These are phyloP conservation scores for Smutsia gigantea DNA, from an alignment of 2,797 vertebrate species.

Conservation along the genomic window DNA sequence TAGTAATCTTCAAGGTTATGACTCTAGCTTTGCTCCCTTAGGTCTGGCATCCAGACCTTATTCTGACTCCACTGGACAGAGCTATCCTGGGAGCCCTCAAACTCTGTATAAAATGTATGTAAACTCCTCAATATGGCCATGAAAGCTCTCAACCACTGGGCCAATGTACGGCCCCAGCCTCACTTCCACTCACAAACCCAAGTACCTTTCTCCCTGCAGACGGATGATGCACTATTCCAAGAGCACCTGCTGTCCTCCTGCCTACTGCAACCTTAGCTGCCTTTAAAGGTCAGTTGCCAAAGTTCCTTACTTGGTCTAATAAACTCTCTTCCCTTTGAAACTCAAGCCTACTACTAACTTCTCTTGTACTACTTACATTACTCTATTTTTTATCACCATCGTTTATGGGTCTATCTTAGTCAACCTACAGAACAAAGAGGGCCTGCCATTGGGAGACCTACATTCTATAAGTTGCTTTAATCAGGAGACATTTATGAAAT, in stretches of 20 bases:
- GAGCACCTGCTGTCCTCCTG: background rate
- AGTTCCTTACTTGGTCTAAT: background rate
- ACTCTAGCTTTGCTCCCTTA: background rate
- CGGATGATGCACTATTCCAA: no score
- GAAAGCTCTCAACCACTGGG: background rate
- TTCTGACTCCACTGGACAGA: background rate
- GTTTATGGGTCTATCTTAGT: background rate
- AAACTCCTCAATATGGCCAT: background rate
- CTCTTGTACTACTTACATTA: background rate
- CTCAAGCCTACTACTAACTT: background rate
- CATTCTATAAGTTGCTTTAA: background rate
- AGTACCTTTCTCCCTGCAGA: background rate
- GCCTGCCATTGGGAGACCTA: background rate
- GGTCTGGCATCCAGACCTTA: background rate
- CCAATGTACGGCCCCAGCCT: background rate
- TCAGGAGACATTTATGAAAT: background rate
- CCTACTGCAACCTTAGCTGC: background rate
- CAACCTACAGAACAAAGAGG: background rate
- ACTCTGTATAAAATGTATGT: background rate
- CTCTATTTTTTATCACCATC: background rate
- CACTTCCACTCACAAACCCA: background rate
- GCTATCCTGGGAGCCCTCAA: background rate
- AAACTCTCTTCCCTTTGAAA: slow-evolving; percentile 24
- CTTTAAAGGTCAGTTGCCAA: background rate
- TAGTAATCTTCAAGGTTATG: background rate